Evolutionary conservation across 2,888 invertebrate genomes (phyloP).

Genomic region (Macrosiphum euphorbiae): DNA sequence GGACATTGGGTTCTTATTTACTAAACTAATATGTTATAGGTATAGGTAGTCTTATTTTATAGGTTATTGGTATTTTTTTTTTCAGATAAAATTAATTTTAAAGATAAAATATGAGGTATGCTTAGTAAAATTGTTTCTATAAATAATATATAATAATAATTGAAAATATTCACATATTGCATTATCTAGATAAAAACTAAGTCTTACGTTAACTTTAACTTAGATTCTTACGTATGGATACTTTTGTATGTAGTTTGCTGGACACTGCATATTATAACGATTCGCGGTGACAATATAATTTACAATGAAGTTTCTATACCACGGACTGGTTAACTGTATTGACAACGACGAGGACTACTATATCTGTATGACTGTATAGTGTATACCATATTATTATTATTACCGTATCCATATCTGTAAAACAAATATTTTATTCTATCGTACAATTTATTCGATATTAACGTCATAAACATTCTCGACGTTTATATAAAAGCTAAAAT

Average conservation of each 20-base stretch:
- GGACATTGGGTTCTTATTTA: neutral
- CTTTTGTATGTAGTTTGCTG: neutral
- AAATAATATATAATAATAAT: neutral
- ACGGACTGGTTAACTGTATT: neutral
- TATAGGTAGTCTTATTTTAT: neutral
- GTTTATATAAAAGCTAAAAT: neutral
- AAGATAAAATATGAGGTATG: neutral
- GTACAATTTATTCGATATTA: conserved; percentile 5
- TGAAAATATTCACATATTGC: neutral
- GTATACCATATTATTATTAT: neutral
- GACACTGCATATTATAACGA: neutral
- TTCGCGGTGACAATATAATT: neutral
- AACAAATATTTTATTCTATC: conserved; percentile 3
- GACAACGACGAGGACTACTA: neutral
- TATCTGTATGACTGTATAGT: too few relatives aligned
- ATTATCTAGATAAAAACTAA: neutral
- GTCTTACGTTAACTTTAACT: neutral
- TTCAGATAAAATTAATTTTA: neutral
- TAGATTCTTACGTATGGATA: neutral
- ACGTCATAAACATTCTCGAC: neutral
- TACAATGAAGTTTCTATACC: neutral
- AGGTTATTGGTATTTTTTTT: neutral
- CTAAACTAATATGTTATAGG: neutral
- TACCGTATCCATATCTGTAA: neutral
- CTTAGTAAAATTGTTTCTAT: neutral